phyloP scores from a whole-genome alignment of 2,797 vertebrate genomes.

The Diceros bicornis region DNA sequence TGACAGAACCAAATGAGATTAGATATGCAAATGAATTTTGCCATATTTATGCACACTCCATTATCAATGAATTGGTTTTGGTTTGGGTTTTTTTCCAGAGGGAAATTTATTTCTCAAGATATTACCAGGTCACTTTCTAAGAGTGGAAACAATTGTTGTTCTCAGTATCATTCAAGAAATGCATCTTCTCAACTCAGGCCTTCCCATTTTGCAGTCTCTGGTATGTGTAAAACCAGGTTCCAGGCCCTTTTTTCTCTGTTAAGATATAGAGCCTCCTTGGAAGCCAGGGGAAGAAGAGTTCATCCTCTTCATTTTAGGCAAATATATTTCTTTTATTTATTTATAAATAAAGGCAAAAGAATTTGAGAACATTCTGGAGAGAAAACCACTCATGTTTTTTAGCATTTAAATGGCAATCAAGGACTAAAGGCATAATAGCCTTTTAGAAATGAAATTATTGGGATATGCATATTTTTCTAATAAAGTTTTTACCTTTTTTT shows the following conservation, averaged over 20 bases:
- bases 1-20: not conserved
- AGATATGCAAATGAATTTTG: not conserved
- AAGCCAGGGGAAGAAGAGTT: not conserved
- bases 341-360: not conserved
- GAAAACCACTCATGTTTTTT: not conserved
- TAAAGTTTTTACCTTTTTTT: constrained; percentile 13
- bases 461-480: not conserved
- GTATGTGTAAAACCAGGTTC: not conserved
- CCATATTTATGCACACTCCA: not conserved
- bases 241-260: not conserved
- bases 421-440: not conserved
- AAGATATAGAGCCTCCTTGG: not conserved
- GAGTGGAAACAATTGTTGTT: not conserved
- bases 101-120: not conserved
- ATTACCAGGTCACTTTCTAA: not conserved
- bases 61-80: not conserved
- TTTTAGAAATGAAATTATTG: constrained; percentile 8
- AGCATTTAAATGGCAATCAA: not conserved
- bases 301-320: not conserved
- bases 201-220: not conserved
- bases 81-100: not conserved
- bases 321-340: not conserved
- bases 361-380: not conserved
- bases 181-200: not conserved
- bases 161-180: not conserved